Evolutionary conservation across 2,888 invertebrate genomes (phyloP).

Genomic region (Sarcophaga subvicina): DNA sequence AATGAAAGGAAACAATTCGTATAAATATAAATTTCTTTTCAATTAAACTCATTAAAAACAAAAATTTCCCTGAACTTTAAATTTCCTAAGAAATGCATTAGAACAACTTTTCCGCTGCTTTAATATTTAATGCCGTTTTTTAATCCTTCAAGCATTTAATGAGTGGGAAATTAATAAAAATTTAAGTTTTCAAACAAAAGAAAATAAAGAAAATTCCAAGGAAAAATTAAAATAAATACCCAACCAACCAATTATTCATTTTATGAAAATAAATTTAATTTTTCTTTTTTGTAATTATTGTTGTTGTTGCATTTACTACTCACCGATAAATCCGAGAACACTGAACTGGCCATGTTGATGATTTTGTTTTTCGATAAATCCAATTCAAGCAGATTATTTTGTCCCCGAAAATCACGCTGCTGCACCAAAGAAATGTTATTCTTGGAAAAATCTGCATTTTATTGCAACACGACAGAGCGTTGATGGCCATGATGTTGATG

Average conservation of each 20-base stretch:
- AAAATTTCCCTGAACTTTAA: no score
- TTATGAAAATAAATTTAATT: not conserved
- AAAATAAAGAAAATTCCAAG: no score
- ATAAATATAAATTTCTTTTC: no score
- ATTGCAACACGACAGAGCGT: constrained; percentile 38
- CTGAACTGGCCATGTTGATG: constrained; percentile 88
- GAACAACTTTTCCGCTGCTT: no score
- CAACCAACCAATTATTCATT: not conserved
- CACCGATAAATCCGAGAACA: constrained; percentile 86
- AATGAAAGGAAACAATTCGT: no score
- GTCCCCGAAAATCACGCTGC: constrained; percentile 89
- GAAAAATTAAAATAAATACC: no score
- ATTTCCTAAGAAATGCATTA: no score
- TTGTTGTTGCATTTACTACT: constrained; percentile 69
- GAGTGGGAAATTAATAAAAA: no score
- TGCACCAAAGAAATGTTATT: constrained; percentile 88
- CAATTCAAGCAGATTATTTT: constrained; percentile 87
- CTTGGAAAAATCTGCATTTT: constrained; percentile 84
- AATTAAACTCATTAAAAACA: no score
- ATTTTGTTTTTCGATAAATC: constrained; percentile 90
- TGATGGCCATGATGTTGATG: constrained; percentile 3
- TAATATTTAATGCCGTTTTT: no score
- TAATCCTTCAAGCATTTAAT: no score
- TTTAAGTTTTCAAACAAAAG: no score
- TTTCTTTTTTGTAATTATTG: not conserved